Base-by-base conservation (phyloP, 1,140 invertebrate species). In the Aphelenchoides avenae region DNA sequence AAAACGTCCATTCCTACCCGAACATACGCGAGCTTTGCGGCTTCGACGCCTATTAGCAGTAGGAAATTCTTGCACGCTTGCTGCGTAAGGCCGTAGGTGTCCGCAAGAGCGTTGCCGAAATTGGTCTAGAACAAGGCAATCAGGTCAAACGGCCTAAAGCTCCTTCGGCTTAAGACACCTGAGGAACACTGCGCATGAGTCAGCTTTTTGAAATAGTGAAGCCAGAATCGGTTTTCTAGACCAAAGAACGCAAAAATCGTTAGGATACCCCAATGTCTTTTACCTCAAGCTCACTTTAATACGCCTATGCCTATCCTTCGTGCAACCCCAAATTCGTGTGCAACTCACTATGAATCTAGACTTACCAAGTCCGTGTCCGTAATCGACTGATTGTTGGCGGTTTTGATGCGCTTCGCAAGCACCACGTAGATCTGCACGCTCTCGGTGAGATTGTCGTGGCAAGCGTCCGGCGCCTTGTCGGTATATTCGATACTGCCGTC, bases 11-110 rank as follows among this genome's bases (percentile, higher is more conserved):
- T 36, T 13, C 7, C 22, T 30, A 60, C 57, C 37, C 70, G 43
- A 26, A 73, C 60, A 47, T 70, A 70, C n/a, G 67, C 69, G 33
- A 70, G 42, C 40, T 73, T 70, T 1, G 66, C 66, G n/a, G 50
- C 52, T 40, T 70, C 70, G 34, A 73, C 64, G 20, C 68, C 68
- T 43, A 70, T 67, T 3, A 70, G 39, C 6, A 70, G 40, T n/a
- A 70, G 26, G 40, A 70, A 70, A 34, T 71, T 70, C 49, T 73
- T 70, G 34, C 68, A 70, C 15, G 48, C 34, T 27, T 50, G 31
- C 13, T 61, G 41, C 9, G 43, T 41, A 0, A 70, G 44, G 5
- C 68, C 68, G 51, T 60, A 73, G 36, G 51, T 11, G 37, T 61
- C 31, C n/a, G 50, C 53, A 15, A 70, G 41, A 42, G 57, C 66